Evolutionary conservation across 2,888 invertebrate genomes (phyloP).

Genomic region (Kryphioiulus occultus): DNA sequence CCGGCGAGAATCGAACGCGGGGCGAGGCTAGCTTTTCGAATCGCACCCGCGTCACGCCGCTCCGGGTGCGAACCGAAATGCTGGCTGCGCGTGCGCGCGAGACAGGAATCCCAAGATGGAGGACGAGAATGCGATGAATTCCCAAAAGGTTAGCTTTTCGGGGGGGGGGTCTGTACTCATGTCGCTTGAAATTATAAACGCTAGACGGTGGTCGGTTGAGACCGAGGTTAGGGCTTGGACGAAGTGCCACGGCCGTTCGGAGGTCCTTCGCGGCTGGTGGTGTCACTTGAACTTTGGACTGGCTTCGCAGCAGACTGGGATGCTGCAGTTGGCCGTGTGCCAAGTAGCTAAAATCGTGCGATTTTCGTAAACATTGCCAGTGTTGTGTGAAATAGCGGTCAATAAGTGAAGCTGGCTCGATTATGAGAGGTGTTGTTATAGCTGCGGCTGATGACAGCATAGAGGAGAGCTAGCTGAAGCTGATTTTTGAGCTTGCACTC

Average conservation of each 20-base stretch:
- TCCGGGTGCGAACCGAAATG: not conserved
- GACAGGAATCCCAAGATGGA: not conserved
- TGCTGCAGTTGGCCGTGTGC: too few species aligned
- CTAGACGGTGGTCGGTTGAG: too few species aligned
- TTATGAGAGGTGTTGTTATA: too few species aligned
- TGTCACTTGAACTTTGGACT: not conserved
- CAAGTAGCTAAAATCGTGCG: too few species aligned
- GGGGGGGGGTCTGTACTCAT: too few species aligned
- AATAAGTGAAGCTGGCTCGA: not conserved
- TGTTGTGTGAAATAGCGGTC: not conserved
- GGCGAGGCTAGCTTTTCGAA: conserved; percentile 21
- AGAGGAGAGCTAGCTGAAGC: too few species aligned
- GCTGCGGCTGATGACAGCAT: too few species aligned
- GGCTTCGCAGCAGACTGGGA: not conserved
- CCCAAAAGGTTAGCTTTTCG: not conserved
- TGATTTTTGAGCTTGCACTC: too few species aligned
- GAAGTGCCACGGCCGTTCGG: too few species aligned
- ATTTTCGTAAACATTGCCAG: not conserved
- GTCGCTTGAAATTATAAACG: too few species aligned
- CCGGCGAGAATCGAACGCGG: not conserved
- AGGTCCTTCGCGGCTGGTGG: too few species aligned
- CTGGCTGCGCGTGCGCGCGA: not conserved
- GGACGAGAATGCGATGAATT: not conserved
- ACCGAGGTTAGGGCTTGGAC: too few species aligned
- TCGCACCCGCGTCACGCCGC: not conserved